Conservation (phyloP, 2,888 invertebrate species). For the Creontiades dilutus region DNA sequence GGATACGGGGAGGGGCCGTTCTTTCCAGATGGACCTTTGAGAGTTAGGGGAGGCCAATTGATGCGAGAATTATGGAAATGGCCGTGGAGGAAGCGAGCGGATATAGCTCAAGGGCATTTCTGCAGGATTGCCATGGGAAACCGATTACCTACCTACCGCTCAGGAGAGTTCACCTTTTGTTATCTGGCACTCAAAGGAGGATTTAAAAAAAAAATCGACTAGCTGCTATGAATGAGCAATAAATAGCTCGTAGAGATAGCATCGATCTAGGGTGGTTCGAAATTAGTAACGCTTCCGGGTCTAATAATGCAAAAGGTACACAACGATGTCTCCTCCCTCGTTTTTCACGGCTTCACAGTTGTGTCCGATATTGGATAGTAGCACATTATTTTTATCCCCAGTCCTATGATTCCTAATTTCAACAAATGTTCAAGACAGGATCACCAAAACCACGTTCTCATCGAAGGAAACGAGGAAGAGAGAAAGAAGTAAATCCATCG, state of each 20-base stretch:
- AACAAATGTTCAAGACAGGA: too few species aligned
- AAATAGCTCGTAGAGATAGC: neutral
- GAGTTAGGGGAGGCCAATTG: neutral
- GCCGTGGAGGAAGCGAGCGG: slow-evolving; percentile 44
- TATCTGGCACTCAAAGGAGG: neutral
- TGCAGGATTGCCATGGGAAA: slow-evolving; percentile 41
- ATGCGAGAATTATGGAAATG: slow-evolving; percentile 58
- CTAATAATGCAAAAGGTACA: neutral
- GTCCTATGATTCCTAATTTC: too few species aligned
- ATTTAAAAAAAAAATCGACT: slow-evolving; percentile 14
- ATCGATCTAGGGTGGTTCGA: slow-evolving; percentile 11
- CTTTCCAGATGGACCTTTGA: slow-evolving; percentile 19
- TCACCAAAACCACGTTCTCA: too few species aligned
- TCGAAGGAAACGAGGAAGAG: too few species aligned
- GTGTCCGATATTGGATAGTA: too few species aligned
- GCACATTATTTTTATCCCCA: too few species aligned
- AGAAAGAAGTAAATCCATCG: too few species aligned
- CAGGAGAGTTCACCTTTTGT: slow-evolving; percentile 29
- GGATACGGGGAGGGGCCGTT: neutral
- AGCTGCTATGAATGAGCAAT: neutral
- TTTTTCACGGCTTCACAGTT: too few species aligned
- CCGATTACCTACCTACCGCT: slow-evolving; percentile 24
- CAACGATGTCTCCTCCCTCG: too few species aligned
- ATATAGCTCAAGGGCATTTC: slow-evolving; percentile 50
- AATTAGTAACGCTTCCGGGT: slow-evolving; percentile 17